Base-by-base conservation (phyloP, 2,888 invertebrate genomes). In the Drosophila hawaiiensis region DNA sequence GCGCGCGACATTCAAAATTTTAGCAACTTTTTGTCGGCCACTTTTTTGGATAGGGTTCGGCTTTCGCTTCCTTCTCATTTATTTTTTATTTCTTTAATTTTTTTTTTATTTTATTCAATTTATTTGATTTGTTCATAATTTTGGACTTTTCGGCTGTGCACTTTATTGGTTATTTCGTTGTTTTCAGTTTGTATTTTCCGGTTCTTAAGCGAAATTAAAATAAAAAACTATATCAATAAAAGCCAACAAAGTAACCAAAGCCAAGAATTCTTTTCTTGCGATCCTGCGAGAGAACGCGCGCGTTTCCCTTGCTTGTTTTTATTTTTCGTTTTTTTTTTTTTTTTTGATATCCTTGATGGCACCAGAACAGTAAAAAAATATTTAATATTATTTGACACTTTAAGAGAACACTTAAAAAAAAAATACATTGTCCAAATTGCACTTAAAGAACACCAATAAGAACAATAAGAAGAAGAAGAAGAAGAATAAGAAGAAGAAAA, bases 341-440 rank as follows among this genome's bases (percentile, higher is more conserved):
- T 31, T 54, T 54, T 54, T 35, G 41, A 49, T 64, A 76, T 80
- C 69, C 73, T 70, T 68, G 29, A 19, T 47, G 31, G 31, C 68
- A 77, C 63, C 55, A 64, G 50, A 59, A 62, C 52, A 67, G 68
- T 50, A 54, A 59, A 58, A 68, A 71, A 61, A 65, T 39, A 0
- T 47, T 3, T 47, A 47, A 47, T 28, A 25, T 39, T 35, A 60
- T 37, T 55, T 52, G 35, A 47, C 85, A 85, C 85, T 72, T 68
- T 29, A 9, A 43, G 59, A 55, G 62, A 60, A 52, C 89, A 89
- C 87, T 78, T 76, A 16, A 80, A 81, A 83, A 83, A 83, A 82
- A 83, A 81, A 73, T 19, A 39, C 10, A 41, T 47, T 53, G 62
- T 65, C 54, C 50, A 43, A 59, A 60, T 71, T 78, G 69, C 78